Base-by-base conservation (phyloP, 1,140 invertebrate genomes). In the Hycleus phaleratus region DNA sequence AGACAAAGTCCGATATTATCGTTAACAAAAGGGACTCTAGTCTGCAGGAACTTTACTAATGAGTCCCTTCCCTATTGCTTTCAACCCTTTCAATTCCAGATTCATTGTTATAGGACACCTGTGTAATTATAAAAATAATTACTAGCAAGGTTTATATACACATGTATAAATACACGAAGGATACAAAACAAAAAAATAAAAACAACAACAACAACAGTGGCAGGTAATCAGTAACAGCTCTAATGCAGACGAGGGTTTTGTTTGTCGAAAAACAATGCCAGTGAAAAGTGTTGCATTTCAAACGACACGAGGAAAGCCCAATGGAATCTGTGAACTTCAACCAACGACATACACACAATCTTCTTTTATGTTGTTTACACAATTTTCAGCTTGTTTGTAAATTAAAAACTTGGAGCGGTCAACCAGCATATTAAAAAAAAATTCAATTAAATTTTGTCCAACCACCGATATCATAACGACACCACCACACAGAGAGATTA, bases 61-160 rank as follows among this genome's bases (percentile, higher is more conserved):
- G 51, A 53, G 51, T 26, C 42, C 51, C 43, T 7, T 53, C 26
- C 7, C 32, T 32, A 32, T 32, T 32, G 7, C 32, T 32, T 32
- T 32, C 52, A 45, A 38, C 18, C 26, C 26, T 49, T 49, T 38
- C 40, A 11, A 26, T 39, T 38, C 11, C 47, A 43, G 44, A 26
- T 47, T 42, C 50, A 52, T 51, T 59, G 57, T 43, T 24, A 55
- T 42, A 49, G 26, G 46, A 60, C 52, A 54, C 58, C 51, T 51
- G 50, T 49, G 42, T 60, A 60, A 60, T 60, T 60, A 60, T 60
- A 54, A 55, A 60, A 60, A 60, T 60, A 56, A 60, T 60, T 60
- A 60, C 58, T 53, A 46, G 44, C 52, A 45, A 51, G 12, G 46
- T 38, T 42, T n/a, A 11, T 10, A 39, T 11, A 10, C 11, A 10